These are phyloP conservation scores for Acanthococcus lagerstroemiae DNA, from an alignment of 2,888 invertebrate genomes.

Conservation along the genomic window DNA sequence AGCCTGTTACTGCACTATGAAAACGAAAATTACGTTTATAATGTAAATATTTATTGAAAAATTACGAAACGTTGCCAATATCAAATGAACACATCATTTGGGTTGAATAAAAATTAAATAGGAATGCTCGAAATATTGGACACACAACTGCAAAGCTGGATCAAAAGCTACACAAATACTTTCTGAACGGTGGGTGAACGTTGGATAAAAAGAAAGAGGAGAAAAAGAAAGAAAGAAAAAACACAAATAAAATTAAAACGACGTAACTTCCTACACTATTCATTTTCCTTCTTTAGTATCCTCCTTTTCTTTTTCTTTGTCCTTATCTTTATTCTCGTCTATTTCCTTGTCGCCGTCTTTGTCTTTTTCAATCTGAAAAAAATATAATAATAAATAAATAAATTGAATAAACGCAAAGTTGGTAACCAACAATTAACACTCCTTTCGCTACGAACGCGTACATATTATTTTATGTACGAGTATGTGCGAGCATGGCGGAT, in stretches of 20 bases:
- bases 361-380: slow-evolving; percentile 38
- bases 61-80: background rate
- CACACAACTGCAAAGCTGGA: background rate
- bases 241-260: slow-evolving; percentile 6
- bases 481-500: too few species aligned
- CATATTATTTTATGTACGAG: too few species aligned
- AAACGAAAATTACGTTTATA: too few species aligned
- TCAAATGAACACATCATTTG: background rate
- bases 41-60: too few species aligned
- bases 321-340: slow-evolving; percentile 36
- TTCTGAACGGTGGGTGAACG: slow-evolving; percentile 17
- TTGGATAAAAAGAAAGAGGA: background rate
- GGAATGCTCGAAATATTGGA: background rate
- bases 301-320: slow-evolving; percentile 34
- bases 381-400: too few species aligned
- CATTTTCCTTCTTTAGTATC: slow-evolving; percentile 33
- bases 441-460: too few species aligned
- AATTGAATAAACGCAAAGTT: too few species aligned
- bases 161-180: background rate
- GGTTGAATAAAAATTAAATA: background rate
- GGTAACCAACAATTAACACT: too few species aligned
- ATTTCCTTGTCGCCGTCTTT: slow-evolving; percentile 38
- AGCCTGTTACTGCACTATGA: background rate
- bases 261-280: background rate
- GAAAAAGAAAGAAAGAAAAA: slow-evolving; percentile 13